Evolutionary conservation across 2,888 invertebrate species (phyloP), one percentile per base, ranked within the genome.

Genomic region (Tetragnatha montana): DNA sequence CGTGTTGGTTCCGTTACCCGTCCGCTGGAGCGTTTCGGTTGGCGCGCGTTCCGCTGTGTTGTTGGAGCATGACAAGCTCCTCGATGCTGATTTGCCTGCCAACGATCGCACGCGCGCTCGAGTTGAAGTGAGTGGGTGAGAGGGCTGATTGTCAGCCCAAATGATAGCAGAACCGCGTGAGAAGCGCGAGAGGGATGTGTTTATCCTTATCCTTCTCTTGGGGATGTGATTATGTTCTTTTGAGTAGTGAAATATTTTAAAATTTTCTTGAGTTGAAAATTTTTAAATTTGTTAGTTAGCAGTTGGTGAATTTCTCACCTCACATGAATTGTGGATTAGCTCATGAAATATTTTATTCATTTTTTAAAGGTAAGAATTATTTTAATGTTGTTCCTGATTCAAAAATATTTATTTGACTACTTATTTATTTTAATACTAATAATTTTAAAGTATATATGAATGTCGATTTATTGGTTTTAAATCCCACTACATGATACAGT

Each of bases 31-130:
- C 87, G 81, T 80, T 86, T 60, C 60, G 22, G 68, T 35, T 35
- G 74, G 69, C 75, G 81, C 87, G 80, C 88, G 88, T 82, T 88
- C 88, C 78, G 75, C 35, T 78, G 60, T 83, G 78, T 79, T 83
- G 79, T 82, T 69, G 51, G 88, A 88, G 83, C 83, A 88, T 83
- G 88, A 82, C 88, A 88, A 70, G 76, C 78, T 73, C 60, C 60
- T 60, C 60, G 60, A 4, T 10, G 60, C 60, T 60, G 60, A 60
- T 60, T 60, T 60, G 60, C 60, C 60, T 60, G 60, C 12, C 8
- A 60, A 60, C 60, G 17, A 17, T 60, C 10, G 60, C 12, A 17
- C 60, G 60, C 60, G 17, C 35, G 35, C 35, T 35, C 35, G 35
- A 35, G 35, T 35, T 35, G 60, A 60, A 14, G 60, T 60, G 60